These are phyloP conservation scores for Antheraea mylitta DNA, from an alignment of 1,140 invertebrate genomes.

Conservation along the genomic window DNA sequence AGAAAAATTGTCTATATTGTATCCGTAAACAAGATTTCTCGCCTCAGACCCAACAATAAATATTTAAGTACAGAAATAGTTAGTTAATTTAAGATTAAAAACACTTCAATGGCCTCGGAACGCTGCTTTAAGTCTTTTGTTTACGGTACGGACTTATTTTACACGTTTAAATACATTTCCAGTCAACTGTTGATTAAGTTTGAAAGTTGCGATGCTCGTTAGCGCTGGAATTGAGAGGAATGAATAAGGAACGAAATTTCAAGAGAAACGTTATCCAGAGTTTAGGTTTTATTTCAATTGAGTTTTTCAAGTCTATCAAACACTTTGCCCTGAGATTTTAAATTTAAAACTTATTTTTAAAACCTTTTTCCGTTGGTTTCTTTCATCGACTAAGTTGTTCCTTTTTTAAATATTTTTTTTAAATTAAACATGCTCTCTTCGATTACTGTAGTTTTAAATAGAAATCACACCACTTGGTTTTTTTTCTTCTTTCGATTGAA, in stretches of 20 bases:
- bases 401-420: no score
- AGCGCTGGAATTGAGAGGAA: conserved; percentile 10
- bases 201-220: conserved; percentile 20
- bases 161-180: conserved; percentile 18
- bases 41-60: neutral
- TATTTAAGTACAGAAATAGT: neutral
- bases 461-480: no score
- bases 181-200: conserved; percentile 21
- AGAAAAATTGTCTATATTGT: neutral
- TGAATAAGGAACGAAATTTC: conserved; percentile 14
- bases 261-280: neutral
- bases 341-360: neutral
- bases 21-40: neutral
- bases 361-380: no score
- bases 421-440: no score
- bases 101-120: conserved; percentile 6
- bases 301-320: neutral
- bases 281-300: conserved; percentile 10
- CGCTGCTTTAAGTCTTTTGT: neutral
- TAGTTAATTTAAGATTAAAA: conserved; percentile 16
- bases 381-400: no score
- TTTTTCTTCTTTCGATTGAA: no score
- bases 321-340: neutral
- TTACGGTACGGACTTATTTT: neutral
- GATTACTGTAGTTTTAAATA: no score